Evolutionary conservation across 2,113 vertebrate species (phyloP).

Genomic region (Loxodonta africana): DNA sequence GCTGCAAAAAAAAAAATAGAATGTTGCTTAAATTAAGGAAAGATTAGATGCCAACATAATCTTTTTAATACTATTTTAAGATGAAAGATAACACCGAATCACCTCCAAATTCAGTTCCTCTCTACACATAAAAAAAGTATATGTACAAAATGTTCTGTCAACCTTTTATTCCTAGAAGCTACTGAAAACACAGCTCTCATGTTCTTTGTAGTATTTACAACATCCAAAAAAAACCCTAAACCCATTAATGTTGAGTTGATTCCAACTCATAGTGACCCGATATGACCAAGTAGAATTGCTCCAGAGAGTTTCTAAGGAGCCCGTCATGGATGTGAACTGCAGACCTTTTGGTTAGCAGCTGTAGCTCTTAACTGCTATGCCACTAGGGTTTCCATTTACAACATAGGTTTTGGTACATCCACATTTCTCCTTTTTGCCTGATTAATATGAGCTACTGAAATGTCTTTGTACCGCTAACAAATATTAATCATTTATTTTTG

Average conservation of each 20-base stretch:
- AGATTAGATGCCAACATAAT: conserved; percentile 70
- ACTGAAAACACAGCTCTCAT: background rate
- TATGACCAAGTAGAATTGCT: too few relatives aligned
- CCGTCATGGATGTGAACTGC: too few relatives aligned
- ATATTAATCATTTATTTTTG: background rate
- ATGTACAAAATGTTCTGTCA: background rate
- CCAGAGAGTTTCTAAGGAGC: too few relatives aligned
- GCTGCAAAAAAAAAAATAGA: background rate
- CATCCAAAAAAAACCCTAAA: too few relatives aligned
- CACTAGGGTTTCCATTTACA: background rate
- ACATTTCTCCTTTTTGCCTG: background rate
- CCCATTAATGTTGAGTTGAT: too few relatives aligned
- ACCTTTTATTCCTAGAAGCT: background rate
- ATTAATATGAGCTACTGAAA: conserved; percentile 38
- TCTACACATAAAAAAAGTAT: background rate
- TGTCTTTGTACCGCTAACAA: background rate
- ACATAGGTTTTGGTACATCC: background rate
- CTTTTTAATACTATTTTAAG: conserved; percentile 57
- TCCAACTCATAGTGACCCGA: too few relatives aligned
- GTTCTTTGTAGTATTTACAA: background rate
- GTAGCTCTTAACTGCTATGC: too few relatives aligned
- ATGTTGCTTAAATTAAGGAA: conserved; percentile 15
- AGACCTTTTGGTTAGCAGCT: too few relatives aligned
- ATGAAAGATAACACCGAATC: conserved; percentile 34
- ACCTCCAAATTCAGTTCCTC: background rate